These are phyloP conservation scores for Amphiprion percula DNA, from an alignment of 2,113 vertebrate species.

Conservation along the genomic window DNA sequence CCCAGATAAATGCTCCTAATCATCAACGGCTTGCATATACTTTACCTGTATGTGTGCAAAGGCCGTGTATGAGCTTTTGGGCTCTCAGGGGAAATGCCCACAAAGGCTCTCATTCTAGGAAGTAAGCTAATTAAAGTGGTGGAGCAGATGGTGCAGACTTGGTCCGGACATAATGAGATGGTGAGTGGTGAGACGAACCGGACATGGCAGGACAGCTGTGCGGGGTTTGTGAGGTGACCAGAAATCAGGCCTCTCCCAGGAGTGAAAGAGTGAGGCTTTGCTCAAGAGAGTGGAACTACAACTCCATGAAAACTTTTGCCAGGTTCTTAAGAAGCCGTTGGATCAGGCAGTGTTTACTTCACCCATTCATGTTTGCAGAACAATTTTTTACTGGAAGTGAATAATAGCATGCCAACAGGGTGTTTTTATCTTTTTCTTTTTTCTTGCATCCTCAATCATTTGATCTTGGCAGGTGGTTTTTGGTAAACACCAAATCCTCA, in stretches of 20 bases:
- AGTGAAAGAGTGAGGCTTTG: constrained; percentile 33
- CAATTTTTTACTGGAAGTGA: constrained; percentile 36
- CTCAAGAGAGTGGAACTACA: constrained; percentile 27
- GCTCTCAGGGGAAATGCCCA: constrained; percentile 61
- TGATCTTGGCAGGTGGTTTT: constrained; percentile 75
- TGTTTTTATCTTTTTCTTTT: constrained; percentile 37
- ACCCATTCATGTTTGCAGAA: constrained; percentile 3
- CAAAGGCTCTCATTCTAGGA: constrained; percentile 60
- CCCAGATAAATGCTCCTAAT: constrained; percentile 26
- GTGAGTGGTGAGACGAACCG: constrained; percentile 71
- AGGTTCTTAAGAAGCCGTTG: constrained; percentile 17
- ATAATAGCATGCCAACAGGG: constrained; percentile 19
- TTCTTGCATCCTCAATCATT: constrained; percentile 42
- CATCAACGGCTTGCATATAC: constrained; percentile 20
- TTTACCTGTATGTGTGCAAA: constrained; percentile 32
- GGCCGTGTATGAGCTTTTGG: constrained; percentile 34
- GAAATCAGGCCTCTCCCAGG: constrained; percentile 46
- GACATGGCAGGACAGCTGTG: constrained; percentile 81
- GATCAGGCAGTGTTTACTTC: constrained; percentile 16
- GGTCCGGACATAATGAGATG: constrained; percentile 75
- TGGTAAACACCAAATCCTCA: constrained; percentile 82
- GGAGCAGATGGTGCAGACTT: constrained; percentile 80
- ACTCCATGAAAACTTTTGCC: constrained; percentile 53
- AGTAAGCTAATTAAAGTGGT: constrained; percentile 77
- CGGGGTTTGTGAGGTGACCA: constrained; percentile 69